Evolutionary conservation across 2,888 invertebrate genomes (phyloP).

Genomic region (Noctua fimbriata): DNA sequence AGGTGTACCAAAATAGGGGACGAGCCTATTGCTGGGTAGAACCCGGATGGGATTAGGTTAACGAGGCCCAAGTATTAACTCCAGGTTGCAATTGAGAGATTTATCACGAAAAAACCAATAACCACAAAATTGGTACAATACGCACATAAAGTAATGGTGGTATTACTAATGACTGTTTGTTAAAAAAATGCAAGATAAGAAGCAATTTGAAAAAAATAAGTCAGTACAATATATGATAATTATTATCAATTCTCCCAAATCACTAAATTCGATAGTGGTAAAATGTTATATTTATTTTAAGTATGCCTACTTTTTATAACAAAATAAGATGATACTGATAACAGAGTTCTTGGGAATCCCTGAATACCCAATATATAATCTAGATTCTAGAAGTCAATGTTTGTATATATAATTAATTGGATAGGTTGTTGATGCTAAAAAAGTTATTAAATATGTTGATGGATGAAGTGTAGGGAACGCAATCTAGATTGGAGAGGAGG

Average conservation of each 20-base stretch:
- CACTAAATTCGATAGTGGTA: background rate
- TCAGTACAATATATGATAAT: background rate
- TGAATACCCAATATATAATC: no score
- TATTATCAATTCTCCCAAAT: background rate
- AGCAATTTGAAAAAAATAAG: background rate
- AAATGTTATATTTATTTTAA: background rate
- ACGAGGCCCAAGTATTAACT: background rate
- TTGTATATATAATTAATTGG: conserved; percentile 1
- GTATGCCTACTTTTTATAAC: background rate
- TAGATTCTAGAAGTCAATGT: background rate
- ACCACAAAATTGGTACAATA: background rate
- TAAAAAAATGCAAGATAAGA: background rate
- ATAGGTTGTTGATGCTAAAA: background rate
- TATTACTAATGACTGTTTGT: background rate
- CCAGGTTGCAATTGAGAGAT: background rate
- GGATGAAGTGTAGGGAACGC: background rate
- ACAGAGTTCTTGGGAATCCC: background rate
- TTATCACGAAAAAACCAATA: background rate
- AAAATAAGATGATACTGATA: background rate
- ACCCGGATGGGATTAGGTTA: background rate
- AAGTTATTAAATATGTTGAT: background rate
- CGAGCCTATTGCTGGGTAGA: background rate
- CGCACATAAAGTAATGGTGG: background rate
- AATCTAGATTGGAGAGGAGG: background rate
- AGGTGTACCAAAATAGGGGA: background rate